Percentiles rank a stretch among this genome's conserved stretches.
phyloP scores from a whole-genome alignment of 2,797 vertebrate genomes.

The Prunella strophiata region DNA sequence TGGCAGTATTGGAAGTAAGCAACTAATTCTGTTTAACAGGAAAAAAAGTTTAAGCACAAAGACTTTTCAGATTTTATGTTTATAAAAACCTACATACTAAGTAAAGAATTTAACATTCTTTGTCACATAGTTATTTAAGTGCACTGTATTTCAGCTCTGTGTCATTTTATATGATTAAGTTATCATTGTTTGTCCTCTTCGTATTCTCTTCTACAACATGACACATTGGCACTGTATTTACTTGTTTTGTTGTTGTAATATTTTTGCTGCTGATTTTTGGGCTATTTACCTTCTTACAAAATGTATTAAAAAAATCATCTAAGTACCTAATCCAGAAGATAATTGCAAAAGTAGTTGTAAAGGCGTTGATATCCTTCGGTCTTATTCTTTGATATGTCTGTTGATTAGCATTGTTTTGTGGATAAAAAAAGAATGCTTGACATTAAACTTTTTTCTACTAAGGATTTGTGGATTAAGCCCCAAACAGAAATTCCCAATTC shows the following conservation, averaged over 20 bases:
- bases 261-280: constrained; percentile 78
- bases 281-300: constrained; percentile 71
- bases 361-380: constrained; percentile 70
- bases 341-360: constrained; percentile 71
- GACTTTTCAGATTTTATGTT: constrained; percentile 79
- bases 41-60: constrained; percentile 79
- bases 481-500: constrained; percentile 64
- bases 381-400: constrained; percentile 75
- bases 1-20: constrained; percentile 83
- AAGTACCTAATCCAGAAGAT: constrained; percentile 70
- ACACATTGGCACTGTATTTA: constrained; percentile 75
- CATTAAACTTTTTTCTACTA: constrained; percentile 76
- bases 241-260: constrained; percentile 76
- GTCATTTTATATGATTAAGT: constrained; percentile 82
- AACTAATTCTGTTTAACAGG: constrained; percentile 77
- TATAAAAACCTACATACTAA: constrained; percentile 71
- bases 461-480: constrained; percentile 72
- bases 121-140: constrained; percentile 80
- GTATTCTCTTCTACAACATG: constrained; percentile 72
- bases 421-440: constrained; percentile 77
- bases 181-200: constrained; percentile 79
- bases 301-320: constrained; percentile 48
- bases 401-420: constrained; percentile 79
- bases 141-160: constrained; percentile 79
- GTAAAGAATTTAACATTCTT: constrained; percentile 78